Conservation (phyloP, 2,888 invertebrate species). For the Melinaea menophilus region DNA sequence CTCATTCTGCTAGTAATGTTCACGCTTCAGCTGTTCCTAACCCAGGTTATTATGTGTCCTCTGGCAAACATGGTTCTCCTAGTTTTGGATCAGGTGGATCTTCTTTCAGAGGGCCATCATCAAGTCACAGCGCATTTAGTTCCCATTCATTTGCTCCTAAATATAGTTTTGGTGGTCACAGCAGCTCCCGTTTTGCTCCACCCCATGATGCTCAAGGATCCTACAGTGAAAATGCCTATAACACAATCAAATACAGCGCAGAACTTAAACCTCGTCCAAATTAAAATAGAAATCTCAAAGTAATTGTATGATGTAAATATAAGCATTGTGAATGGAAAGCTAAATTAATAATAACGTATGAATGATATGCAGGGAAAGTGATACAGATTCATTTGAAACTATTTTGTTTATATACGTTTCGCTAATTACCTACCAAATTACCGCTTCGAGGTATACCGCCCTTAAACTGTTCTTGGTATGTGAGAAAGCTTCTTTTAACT, state of each 20-base stretch:
- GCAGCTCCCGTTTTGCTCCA: constrained; percentile 51
- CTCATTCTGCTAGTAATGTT: constrained; percentile 47
- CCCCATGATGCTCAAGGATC: constrained; percentile 63
- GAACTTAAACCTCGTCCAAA: constrained; percentile 63
- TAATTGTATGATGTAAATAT: constrained; percentile 48
- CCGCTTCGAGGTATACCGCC: constrained; percentile 41
- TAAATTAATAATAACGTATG: constrained; percentile 35
- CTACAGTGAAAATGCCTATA: constrained; percentile 65
- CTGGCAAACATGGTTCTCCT: constrained; percentile 50
- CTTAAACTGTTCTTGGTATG: constrained; percentile 17
- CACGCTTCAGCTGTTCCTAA: constrained; percentile 58
- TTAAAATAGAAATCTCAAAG: constrained; percentile 32
- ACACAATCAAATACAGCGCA: constrained; percentile 74
- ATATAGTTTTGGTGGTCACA: constrained; percentile 54
- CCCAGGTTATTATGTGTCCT: constrained; percentile 56
- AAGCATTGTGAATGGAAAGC: constrained; percentile 37
- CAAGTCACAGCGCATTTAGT: constrained; percentile 52
- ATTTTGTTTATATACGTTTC: constrained; percentile 54
- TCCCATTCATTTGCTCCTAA: constrained; percentile 60
- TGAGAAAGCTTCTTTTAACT: constrained; percentile 54
- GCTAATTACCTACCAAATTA: constrained; percentile 49
- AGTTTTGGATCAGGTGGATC: constrained; percentile 57
- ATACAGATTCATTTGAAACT: constrained; percentile 39
- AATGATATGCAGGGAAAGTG: constrained; percentile 42
- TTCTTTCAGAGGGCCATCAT: constrained; percentile 53